These are phyloP conservation scores for Ophiodon elongatus DNA, from an alignment of 2,113 vertebrate genomes.

Conservation along the genomic window DNA sequence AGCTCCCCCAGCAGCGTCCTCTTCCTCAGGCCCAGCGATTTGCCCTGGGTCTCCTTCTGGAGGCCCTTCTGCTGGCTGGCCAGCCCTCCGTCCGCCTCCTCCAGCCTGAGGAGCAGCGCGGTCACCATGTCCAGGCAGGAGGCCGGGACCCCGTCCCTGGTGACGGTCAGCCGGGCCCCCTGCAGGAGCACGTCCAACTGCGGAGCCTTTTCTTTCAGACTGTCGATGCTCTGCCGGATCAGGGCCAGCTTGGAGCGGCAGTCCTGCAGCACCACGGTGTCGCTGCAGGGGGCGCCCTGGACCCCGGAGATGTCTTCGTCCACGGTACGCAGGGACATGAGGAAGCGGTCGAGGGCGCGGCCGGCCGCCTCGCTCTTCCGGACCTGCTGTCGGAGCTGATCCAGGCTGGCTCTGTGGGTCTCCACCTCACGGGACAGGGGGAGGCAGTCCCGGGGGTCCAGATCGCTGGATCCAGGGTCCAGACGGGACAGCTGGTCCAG, in stretches of 20 bases:
- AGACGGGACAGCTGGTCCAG: slow-evolving; percentile 85
- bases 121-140: slow-evolving; percentile 88
- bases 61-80: slow-evolving; percentile 67
- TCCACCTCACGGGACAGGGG: slow-evolving; percentile 81
- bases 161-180: slow-evolving; percentile 83
- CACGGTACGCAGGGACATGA: slow-evolving; percentile 86
- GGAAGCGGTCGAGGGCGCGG: slow-evolving; percentile 88
- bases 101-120: slow-evolving; percentile 75
- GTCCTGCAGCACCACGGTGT: slow-evolving; percentile 63
- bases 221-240: slow-evolving; percentile 79
- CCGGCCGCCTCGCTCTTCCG: slow-evolving; percentile 83
- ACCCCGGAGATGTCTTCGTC: slow-evolving; percentile 77
- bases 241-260: slow-evolving; percentile 66
- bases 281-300: slow-evolving; percentile 56
- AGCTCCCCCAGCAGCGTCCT: slow-evolving; percentile 85
- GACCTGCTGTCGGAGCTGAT: slow-evolving; percentile 85
- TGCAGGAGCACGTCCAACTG: slow-evolving; percentile 87
- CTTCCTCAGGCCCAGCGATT: slow-evolving; percentile 81
- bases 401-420: slow-evolving; percentile 85
- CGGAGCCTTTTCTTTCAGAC: slow-evolving; percentile 86
- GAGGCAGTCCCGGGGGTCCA: slow-evolving; percentile 86
- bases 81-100: slow-evolving; percentile 38
- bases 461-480: slow-evolving; percentile 80
- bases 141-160: slow-evolving; percentile 65
- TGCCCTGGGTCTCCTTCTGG: slow-evolving; percentile 77